phyloP scores from a whole-genome alignment of 2,797 vertebrate species.

The Gadopsis bispinosus region DNA sequence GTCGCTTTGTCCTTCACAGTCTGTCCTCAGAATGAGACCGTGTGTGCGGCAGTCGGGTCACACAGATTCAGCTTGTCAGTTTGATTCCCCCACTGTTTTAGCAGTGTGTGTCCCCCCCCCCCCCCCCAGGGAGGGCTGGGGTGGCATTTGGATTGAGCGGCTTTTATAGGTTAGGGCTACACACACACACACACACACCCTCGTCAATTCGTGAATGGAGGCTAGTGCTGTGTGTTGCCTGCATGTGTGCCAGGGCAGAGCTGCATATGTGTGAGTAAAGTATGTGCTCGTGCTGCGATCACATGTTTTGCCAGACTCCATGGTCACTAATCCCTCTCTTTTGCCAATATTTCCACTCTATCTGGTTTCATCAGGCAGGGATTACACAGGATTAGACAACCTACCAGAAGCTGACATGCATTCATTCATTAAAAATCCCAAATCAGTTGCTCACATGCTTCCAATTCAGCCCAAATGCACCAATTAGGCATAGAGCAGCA shows the following conservation, averaged over 20 bases:
- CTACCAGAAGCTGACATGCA: constrained; percentile 73
- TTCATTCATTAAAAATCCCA: constrained; percentile 82
- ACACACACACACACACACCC: neutral
- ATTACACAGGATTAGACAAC: constrained; percentile 85
- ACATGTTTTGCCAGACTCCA: constrained; percentile 79
- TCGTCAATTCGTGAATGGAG: constrained; percentile 62
- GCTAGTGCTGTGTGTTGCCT: constrained; percentile 12
- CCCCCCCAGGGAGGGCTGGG: neutral
- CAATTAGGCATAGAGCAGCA: constrained; percentile 11
- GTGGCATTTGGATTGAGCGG: neutral
- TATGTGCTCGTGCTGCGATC: constrained; percentile 64
- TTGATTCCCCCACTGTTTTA: neutral
- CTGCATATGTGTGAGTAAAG: constrained; percentile 70
- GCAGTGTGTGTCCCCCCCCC: too few relatives aligned
- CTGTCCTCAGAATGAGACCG: constrained; percentile 39
- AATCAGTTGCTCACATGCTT: constrained; percentile 60
- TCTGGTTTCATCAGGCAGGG: constrained; percentile 84
- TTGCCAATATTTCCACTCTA: constrained; percentile 84
- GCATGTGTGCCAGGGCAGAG: constrained; percentile 34
- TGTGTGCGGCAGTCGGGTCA: constrained; percentile 20
- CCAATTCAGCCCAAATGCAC: constrained; percentile 41
- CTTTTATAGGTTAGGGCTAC: neutral
- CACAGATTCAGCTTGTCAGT: constrained; percentile 28
- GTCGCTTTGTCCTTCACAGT: constrained; percentile 60
- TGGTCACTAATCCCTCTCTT: constrained; percentile 81